Base-by-base conservation (phyloP, 2,113 vertebrate genomes). In the Xenotilapia leptura region DNA sequence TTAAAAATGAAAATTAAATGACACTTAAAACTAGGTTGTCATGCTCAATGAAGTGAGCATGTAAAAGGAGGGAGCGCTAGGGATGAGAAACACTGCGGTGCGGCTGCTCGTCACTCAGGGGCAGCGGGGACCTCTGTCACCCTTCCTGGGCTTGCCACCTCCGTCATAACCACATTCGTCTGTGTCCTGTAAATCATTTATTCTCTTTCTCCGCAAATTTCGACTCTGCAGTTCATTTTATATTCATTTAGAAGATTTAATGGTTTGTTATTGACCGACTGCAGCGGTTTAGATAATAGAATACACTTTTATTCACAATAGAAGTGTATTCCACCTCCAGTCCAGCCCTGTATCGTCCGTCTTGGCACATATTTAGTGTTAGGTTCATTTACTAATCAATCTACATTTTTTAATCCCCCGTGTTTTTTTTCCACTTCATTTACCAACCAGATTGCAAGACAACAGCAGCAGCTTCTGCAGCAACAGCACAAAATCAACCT, bases 1-100 rank as follows among this genome's bases (percentile, higher is more conserved):
- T 98, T 99, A 97, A 99, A 99, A 99, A 99, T 99, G 98, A 99
- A 99, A 99, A 99, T 99, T 98, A 99, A 99, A 99, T 99, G 98
- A 99, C 98, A 99, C 98, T 99, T 99, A 99, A 98, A 99, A 98
- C 97, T 97, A 97, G 98, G 97, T 97, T 99, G 99, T 99, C 98
- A 98, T 97, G 97, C 98, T 98, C 97, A 97, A 96, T 98, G 97
- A 98, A 98, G 98, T 97, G 90, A 96, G 91, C 68, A 54, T 94
- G 92, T 90, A 86, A 88, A 79, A 77, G 80, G 89, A 88, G 88
- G 54, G 84, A 88, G 82, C 73, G 86, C 88, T 36, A 13, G 85
- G 62, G 92, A 94, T 80, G 87, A 91, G 90, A 83, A 77, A 73
- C 86, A 88, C 86, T 80, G 88, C 13, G 54, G 80, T 54, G 89